A percentile compares a stretch with the other conserved stretches of the same genome.
These are phyloP conservation scores for Cylloceria caligata DNA, from an alignment of 2,888 invertebrate genomes.

Conservation along the genomic window DNA sequence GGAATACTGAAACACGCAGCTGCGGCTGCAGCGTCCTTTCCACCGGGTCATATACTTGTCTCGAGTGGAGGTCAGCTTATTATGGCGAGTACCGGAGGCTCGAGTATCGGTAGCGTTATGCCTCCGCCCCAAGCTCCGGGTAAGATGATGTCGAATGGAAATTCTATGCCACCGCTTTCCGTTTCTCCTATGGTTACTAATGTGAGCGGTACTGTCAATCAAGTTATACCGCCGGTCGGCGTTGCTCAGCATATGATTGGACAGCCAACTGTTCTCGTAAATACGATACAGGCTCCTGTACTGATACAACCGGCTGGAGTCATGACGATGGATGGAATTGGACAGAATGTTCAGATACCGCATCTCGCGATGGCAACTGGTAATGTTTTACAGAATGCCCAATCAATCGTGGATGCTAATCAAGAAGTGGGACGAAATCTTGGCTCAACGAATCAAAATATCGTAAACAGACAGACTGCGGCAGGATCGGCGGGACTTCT, in stretches of 20 bases:
- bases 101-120: constrained; percentile 86
- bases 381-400: constrained; percentile 87
- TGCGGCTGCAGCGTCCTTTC: constrained; percentile 78
- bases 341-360: constrained; percentile 89
- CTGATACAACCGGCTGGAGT: constrained; percentile 92
- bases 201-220: constrained; percentile 88
- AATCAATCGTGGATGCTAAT: constrained; percentile 85
- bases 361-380: constrained; percentile 88
- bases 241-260: constrained; percentile 89
- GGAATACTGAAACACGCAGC: constrained; percentile 84
- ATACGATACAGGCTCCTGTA: constrained; percentile 91
- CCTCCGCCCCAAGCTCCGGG: constrained; percentile 86
- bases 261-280: constrained; percentile 92
- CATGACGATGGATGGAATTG: constrained; percentile 91
- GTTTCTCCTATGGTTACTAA: constrained; percentile 88
- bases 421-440: constrained; percentile 79
- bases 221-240: constrained; percentile 88
- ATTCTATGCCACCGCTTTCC: constrained; percentile 87
- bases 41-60: constrained; percentile 90
- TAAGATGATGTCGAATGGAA: constrained; percentile 84
- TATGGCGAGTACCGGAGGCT: constrained; percentile 87
- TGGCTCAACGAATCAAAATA: constrained; percentile 74
- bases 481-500: constrained; percentile 83
- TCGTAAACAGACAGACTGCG: constrained; percentile 78
- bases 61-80: constrained; percentile 91